phyloP scores from a whole-genome alignment of 2,113 vertebrate genomes.

The Pseudolaguvia tuberculata region DNA sequence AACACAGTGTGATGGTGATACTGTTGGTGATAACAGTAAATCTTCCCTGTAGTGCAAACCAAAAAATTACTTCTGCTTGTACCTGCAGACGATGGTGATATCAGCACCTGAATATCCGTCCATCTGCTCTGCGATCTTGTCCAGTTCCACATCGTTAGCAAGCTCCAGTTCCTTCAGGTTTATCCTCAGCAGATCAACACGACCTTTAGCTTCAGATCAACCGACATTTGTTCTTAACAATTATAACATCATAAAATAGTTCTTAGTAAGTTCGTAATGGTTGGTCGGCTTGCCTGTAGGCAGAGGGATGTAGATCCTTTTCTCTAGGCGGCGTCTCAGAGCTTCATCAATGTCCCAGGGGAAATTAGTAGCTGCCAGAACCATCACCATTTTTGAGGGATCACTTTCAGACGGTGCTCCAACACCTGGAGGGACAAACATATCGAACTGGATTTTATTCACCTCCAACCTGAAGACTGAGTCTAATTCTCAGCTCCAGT shows the following conservation, averaged over 20 bases:
- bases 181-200: conserved; percentile 89
- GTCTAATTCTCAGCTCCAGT: too few species aligned
- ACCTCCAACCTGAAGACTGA: too few species aligned
- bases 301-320: conserved; percentile 96
- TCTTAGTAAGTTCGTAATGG: background rate
- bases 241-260: too few species aligned
- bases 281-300: conserved; percentile 79
- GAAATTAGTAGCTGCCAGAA: conserved; percentile 96
- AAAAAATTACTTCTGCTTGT: conserved; percentile 15
- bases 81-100: conserved; percentile 98
- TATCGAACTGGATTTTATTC: too few species aligned
- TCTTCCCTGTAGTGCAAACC: too few species aligned
- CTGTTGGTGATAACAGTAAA: too few species aligned
- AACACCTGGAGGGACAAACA: conserved; percentile 71
- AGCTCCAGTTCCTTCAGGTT: conserved; percentile 91
- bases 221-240: too few species aligned
- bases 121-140: conserved; percentile 89
- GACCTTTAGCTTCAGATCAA: conserved; percentile 75
- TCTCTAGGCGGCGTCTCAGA: conserved; percentile 87
- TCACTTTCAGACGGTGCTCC: conserved; percentile 90
- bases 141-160: conserved; percentile 85
- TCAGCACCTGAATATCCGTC: conserved; percentile 97
- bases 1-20: background rate
- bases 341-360: conserved; percentile 99
- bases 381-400: conserved; percentile 99